Base-by-base conservation (phyloP, 2,888 invertebrate species). In the Epinotia bilunana region DNA sequence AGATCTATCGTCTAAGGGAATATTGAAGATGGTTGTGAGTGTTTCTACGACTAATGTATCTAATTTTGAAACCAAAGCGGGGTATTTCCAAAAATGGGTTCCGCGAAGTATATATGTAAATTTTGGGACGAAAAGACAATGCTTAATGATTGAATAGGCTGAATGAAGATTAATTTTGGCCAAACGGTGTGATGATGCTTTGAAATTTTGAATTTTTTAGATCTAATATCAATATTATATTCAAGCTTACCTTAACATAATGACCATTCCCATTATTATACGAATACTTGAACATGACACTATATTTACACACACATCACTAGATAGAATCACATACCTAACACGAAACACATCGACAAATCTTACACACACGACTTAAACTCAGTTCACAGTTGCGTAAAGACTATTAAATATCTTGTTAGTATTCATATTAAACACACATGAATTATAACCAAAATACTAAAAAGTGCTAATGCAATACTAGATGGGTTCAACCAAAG, bases 211-310 rank as follows among this genome's bases (percentile, higher is more conserved):
- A n/a, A n/a, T n/a, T n/a, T n/a, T n/a, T 4, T n/a, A 1, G 16
- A 16, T 1, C 53, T 53, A 6, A n/a, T n/a, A 4, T 6, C 53
- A 55, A 11, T 18, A 64, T 13, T n/a, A 20, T 46, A 16, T 11
- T 49, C 23, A 23, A 16, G 20, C 67, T 74, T 43, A 74, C 74
- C 70, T 74, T 74, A 49, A 70, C 58, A 70, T 74, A 70, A 58
- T 74, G 64, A 76, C 78, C 77, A 64, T 73, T 72, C 0, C 77
- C 78, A 62, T 67, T 79, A 64, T 70, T 76, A 63, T 78, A 77
- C 23, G 76, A 77, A 61, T 58, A 77, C 23, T 74, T 74, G 18
- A 74, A 74, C 74, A 74, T 74, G 33, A 53, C 70, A 63, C 63
- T 57, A 57, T n/a, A 18, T 55, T 55, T 62, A 33, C 33, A 58